Conservation (phyloP, 1,140 invertebrate genomes). For the Leptinotarsa texana region DNA sequence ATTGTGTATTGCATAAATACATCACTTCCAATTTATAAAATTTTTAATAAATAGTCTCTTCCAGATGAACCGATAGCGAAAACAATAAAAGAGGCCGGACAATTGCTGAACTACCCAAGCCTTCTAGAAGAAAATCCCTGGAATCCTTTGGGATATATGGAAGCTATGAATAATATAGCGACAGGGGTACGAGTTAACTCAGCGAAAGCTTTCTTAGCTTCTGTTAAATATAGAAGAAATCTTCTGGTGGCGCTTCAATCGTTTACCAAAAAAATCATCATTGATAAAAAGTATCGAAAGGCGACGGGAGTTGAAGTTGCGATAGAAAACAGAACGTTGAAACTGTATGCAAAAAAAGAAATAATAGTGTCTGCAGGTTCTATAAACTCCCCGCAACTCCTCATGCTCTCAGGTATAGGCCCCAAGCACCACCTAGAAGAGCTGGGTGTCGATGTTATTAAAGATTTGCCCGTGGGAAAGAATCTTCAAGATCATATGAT, state of each 20-base stretch:
- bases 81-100: constrained; percentile 79
- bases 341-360: constrained; percentile 62
- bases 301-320: constrained; percentile 42
- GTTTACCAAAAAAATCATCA: constrained; percentile 55
- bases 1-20: too few relatives aligned
- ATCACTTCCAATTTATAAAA: too few relatives aligned
- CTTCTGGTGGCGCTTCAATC: constrained; percentile 61
- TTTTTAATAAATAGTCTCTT: too few relatives aligned
- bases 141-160: constrained; percentile 59
- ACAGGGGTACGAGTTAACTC: constrained; percentile 71
- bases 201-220: constrained; percentile 74
- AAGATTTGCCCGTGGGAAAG: constrained; percentile 55
- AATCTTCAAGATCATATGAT: constrained; percentile 61
- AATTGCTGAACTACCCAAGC: constrained; percentile 77
- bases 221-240: constrained; percentile 61
- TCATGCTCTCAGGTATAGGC: constrained; percentile 76
- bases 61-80: constrained; percentile 69
- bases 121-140: constrained; percentile 56
- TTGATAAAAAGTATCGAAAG: constrained; percentile 38
- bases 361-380: constrained; percentile 68
- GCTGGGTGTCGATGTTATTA: constrained; percentile 45
- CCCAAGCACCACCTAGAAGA: constrained; percentile 66
- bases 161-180: constrained; percentile 56
- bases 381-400: constrained; percentile 64
- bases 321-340: constrained; percentile 48